Evolutionary conservation across 2,888 invertebrate genomes (phyloP), one percentile per base, ranked within the genome.

Genomic region (Apotomis betuletana): DNA sequence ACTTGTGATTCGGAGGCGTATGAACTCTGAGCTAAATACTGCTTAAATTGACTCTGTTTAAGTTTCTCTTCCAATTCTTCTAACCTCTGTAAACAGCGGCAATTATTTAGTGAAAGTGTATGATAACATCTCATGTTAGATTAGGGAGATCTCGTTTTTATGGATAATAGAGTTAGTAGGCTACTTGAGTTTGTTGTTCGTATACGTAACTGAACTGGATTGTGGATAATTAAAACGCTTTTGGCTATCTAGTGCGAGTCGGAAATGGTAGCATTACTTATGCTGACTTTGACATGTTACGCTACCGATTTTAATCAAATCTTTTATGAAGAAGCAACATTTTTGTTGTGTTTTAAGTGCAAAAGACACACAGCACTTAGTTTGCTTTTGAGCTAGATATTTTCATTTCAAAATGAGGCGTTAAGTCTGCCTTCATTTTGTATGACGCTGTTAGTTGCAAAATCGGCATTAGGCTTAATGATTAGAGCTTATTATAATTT

Each of bases 51-150:
- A 69, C 79, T 89, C 74, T 92, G 91, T 75, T 91, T 92, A 0
- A 91, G 79, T 87, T 92, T 92, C 80, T 92, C 91, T 76, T 93
- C 93, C 67, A 93, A 76, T 69, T 92, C 92, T 80, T 91, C 90
- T 58, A 92, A 78, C 72, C 86, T 83, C 91, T 91, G 82, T 72
- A 83, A 84, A 78, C 75, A 71, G 78, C 79, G 79, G 80, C 55
- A 70, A 69, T 70, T 71, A 67, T 74, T 64, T 38, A 74, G 72
- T 72, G 74, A 74, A 74, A 74, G 74, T 72, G 55, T 60, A 27
- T 61, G 61, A 57, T 61, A 63, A 55, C 41, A 58, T 73, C 54
- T 71, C 44, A 49, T 52, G 52, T 68, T 68, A 51, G 63, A 63
- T 69, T 63, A 59, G 54, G 65, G 46, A 67, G 64, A 69, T 65